Conservation (phyloP, 2,888 invertebrate species). For the Micoletzkya japonica region DNA sequence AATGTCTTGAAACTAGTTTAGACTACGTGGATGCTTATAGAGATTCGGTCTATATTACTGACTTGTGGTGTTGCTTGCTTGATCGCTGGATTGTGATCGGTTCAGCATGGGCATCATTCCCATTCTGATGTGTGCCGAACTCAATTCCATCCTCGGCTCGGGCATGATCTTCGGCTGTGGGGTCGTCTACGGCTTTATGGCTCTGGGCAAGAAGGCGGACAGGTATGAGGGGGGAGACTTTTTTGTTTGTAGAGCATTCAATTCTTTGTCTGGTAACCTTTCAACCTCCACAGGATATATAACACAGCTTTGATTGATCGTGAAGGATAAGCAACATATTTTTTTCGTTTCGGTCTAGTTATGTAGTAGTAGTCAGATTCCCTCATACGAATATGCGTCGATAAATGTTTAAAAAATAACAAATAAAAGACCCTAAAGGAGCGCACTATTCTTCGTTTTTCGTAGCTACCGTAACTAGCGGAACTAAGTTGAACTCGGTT, state of each 20-base stretch:
- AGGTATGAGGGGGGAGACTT: slow-evolving; percentile 13
- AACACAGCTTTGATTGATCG: neutral
- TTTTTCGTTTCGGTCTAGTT: too few relatives aligned
- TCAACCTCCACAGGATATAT: neutral
- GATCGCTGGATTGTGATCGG: neutral
- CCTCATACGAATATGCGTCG: too few relatives aligned
- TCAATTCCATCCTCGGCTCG: slow-evolving; percentile 82
- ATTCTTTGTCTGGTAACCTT: neutral
- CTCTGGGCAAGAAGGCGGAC: slow-evolving; percentile 81
- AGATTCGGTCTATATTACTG: neutral
- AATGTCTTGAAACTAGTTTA: too few relatives aligned
- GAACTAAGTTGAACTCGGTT: too few relatives aligned
- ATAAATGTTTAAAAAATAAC: too few relatives aligned
- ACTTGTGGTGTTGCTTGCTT: too few relatives aligned
- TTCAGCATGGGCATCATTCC: slow-evolving; percentile 80
- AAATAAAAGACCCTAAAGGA: too few relatives aligned
- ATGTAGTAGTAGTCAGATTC: too few relatives aligned
- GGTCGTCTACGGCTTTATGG: slow-evolving; percentile 88
- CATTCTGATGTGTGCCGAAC: slow-evolving; percentile 77
- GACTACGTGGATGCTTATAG: neutral
- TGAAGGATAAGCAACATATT: too few relatives aligned
- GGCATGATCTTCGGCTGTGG: slow-evolving; percentile 87
- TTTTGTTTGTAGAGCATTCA: slow-evolving; percentile 5
- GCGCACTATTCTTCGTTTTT: too few relatives aligned
- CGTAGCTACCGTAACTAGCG: too few relatives aligned